phyloP scores from a whole-genome alignment of 2,888 invertebrate genomes.

The Acrobasis suavella region DNA sequence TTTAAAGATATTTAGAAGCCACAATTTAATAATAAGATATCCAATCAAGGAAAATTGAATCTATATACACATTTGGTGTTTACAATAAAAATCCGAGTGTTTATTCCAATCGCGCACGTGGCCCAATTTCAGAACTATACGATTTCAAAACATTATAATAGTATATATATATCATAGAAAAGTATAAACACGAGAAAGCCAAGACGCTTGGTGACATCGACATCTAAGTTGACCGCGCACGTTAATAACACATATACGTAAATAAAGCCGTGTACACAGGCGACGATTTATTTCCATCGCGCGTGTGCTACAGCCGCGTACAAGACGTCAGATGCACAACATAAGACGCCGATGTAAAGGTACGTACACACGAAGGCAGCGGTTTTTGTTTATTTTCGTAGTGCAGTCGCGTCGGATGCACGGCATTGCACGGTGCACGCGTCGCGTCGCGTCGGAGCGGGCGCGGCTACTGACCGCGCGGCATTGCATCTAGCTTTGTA shows the following conservation, averaged over 20 bases:
- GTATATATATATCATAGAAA: slow-evolving; percentile 8
- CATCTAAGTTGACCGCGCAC: slow-evolving; percentile 15
- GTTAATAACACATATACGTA: slow-evolving; percentile 11
- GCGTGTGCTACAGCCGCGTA: slow-evolving; percentile 1
- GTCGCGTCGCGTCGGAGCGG: slow-evolving; percentile 68
- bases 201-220: neutral
- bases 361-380: slow-evolving; percentile 33
- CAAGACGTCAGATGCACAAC: slow-evolving; percentile 3
- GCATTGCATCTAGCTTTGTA: slow-evolving; percentile 62
- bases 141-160: slow-evolving; percentile 2
- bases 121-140: too few species aligned
- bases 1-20: too few species aligned
- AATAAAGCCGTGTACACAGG: slow-evolving; percentile 10
- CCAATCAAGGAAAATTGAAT: too few species aligned
- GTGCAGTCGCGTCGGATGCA: slow-evolving; percentile 52
- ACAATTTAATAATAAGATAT: too few species aligned
- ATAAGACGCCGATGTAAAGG: slow-evolving; percentile 12
- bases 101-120: neutral
- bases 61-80: too few species aligned
- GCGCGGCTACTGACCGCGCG: slow-evolving; percentile 77
- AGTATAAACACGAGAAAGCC: slow-evolving; percentile 13
- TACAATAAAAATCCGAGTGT: neutral
- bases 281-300: slow-evolving; percentile 13
- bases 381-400: slow-evolving; percentile 57
- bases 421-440: slow-evolving; percentile 40